These are phyloP conservation scores for Tipula confusa DNA, from an alignment of 2,888 invertebrate species.

Conservation along the genomic window DNA sequence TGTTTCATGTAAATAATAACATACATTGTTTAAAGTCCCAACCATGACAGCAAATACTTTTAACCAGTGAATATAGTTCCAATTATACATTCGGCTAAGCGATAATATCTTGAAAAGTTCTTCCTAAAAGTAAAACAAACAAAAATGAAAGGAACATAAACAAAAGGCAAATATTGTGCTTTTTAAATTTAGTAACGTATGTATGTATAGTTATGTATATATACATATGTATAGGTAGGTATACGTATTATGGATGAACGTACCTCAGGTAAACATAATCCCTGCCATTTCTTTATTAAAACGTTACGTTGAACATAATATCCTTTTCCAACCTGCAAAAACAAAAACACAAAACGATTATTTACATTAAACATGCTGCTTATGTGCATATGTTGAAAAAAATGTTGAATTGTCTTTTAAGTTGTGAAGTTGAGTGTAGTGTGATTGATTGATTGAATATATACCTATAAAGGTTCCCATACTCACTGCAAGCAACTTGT, in stretches of 20 bases:
- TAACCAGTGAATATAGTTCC: constrained; percentile 59
- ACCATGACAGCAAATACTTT: constrained; percentile 71
- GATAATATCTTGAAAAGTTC: constrained; percentile 58
- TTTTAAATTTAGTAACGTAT: no score
- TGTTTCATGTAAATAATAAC: constrained; percentile 31
- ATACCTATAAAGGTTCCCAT: no score
- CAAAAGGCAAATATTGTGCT: not conserved
- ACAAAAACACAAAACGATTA: constrained; percentile 29
- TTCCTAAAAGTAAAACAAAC: constrained; percentile 35
- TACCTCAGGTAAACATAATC: constrained; percentile 43
- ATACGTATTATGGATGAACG: constrained; percentile 15
- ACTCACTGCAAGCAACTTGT: no score
- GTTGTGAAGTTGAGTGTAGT: no score
- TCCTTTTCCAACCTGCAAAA: constrained; percentile 41
- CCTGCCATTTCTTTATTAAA: constrained; percentile 46
- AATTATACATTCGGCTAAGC: constrained; percentile 55
- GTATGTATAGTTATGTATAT: not conserved
- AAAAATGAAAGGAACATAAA: not conserved
- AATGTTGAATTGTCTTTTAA: no score
- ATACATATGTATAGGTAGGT: not conserved
- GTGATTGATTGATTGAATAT: no score
- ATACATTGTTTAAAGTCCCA: constrained; percentile 61
- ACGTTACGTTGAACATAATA: constrained; percentile 41
- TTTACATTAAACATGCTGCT: not conserved
- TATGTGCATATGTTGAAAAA: no score